A percentile compares a stretch with the other conserved stretches of the same genome.
These are phyloP conservation scores for Venusia cambrica DNA, from an alignment of 2,888 invertebrate species.

Conservation along the genomic window DNA sequence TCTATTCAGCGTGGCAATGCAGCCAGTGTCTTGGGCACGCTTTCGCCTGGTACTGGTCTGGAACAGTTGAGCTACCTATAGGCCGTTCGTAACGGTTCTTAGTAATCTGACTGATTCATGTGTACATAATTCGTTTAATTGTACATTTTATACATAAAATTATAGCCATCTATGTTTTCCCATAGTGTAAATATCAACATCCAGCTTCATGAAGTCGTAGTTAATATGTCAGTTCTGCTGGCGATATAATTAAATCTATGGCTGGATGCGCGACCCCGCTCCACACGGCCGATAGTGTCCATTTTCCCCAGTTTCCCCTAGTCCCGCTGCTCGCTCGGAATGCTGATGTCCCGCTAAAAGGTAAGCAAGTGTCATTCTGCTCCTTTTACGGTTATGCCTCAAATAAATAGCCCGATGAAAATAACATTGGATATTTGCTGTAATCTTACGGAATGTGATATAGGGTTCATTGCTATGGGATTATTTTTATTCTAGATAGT, in stretches of 20 bases:
- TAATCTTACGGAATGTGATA: neutral
- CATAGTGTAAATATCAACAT: too few relatives aligned
- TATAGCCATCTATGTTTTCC: too few relatives aligned
- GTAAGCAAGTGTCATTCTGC: slow-evolving; percentile 16
- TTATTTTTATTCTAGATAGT: too few relatives aligned
- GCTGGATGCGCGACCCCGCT: neutral
- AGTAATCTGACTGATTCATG: too few relatives aligned
- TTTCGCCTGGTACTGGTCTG: too few relatives aligned
- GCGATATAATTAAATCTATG: slow-evolving; percentile 3
- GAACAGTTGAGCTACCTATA: too few relatives aligned
- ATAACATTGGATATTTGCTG: slow-evolving; percentile 9
- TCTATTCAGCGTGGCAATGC: too few relatives aligned
- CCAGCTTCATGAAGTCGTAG: too few relatives aligned
- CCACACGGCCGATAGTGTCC: slow-evolving; percentile 8
- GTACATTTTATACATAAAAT: too few relatives aligned
- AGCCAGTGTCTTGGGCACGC: too few relatives aligned
- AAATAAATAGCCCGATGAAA: slow-evolving; percentile 14
- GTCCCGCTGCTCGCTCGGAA: slow-evolving; percentile 18
- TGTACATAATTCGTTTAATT: too few relatives aligned
- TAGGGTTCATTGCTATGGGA: neutral
- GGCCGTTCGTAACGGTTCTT: too few relatives aligned
- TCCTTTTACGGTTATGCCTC: slow-evolving; percentile 14
- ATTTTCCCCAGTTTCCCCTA: slow-evolving; percentile 20
- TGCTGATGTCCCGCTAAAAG: slow-evolving; percentile 20
- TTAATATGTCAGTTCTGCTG: slow-evolving; percentile 9